Evolutionary conservation across 2,888 invertebrate genomes (phyloP), one percentile per base, ranked within the genome.

Genomic region (Pecten maximus): DNA sequence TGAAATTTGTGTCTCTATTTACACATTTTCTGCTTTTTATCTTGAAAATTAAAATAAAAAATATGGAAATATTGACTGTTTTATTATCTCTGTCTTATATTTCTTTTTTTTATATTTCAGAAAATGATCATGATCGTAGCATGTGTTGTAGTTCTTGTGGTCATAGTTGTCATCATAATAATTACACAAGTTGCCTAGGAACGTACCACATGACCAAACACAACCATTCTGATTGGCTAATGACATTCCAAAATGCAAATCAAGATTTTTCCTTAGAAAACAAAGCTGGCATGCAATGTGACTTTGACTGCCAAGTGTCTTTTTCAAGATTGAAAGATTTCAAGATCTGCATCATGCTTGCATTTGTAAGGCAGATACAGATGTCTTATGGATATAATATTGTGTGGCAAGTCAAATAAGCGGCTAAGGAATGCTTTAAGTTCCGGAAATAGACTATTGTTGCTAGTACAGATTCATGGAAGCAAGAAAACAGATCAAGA

Each of bases 81-180:
- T 44, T 44, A n/a, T 54, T 54, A 23, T 54, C 54, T 23, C 8
- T 92, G 91, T 91, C 89, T 92, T 92, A 91, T 60, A 92, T 90
- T 91, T 91, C 91, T 93, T 94, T 93, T 93, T 94, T 94, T 94
- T 93, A 86, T 92, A 89, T 95, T 96, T 94, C 96, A 96, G 97
- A 97, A 96, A 95, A 95, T 96, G 95, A 96, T 96, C 89, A 93
- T 96, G 92, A 96, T 96, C 88, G 94, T 96, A 91, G 94, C 96
- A 89, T 96, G 96, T 94, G 93, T 96, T 89, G 93, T 96, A 90
- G 93, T 96, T 87, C 92, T 96, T 88, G 91, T 97, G 92, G 95
- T 96, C 90, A 94, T 97, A 48, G 94, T 96, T 91, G 96, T 95
- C 88, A 95, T 97, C 92, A 96, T 97, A 91, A 94, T 97, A 35